These are phyloP conservation scores for Eutrigla gurnardus DNA, from an alignment of 2,797 vertebrate species.

Conservation along the genomic window DNA sequence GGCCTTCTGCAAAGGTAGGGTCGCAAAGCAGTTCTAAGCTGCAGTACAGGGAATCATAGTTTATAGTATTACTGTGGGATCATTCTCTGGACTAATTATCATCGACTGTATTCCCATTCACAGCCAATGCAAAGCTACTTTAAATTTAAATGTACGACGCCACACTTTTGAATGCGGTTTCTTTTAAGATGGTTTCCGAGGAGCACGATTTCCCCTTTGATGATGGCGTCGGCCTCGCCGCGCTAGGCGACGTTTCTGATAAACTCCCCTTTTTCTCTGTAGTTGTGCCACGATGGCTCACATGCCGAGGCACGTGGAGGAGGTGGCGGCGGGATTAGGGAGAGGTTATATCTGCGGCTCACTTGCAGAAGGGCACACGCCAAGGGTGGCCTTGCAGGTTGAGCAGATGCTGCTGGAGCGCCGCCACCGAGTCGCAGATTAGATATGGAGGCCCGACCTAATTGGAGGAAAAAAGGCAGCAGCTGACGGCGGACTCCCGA, in stretches of 20 bases:
- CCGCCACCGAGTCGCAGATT: conserved; percentile 46
- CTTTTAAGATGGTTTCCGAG: conserved; percentile 39
- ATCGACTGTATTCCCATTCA: background rate
- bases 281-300: conserved; percentile 72
- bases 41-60: no score
- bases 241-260: conserved; percentile 57
- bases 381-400: conserved; percentile 38
- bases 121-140: background rate
- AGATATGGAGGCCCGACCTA: conserved; percentile 39
- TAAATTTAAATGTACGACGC: conserved; percentile 8
- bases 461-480: conserved; percentile 41
- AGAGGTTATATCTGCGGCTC: conserved; percentile 64
- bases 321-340: conserved; percentile 65
- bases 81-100: background rate
- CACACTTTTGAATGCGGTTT: conserved; percentile 31
- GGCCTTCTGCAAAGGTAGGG: background rate
- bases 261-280: conserved; percentile 69
- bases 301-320: conserved; percentile 54
- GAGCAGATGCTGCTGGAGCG: conserved; percentile 60
- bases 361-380: conserved; percentile 37
- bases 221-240: conserved; percentile 41
- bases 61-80: background rate
- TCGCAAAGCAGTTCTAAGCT: background rate
- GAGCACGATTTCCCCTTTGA: conserved; percentile 42
- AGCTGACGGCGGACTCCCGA: conserved; percentile 16